Evolutionary conservation across 2,113 vertebrate species (phyloP).

Genomic region (Cariama cristata): DNA sequence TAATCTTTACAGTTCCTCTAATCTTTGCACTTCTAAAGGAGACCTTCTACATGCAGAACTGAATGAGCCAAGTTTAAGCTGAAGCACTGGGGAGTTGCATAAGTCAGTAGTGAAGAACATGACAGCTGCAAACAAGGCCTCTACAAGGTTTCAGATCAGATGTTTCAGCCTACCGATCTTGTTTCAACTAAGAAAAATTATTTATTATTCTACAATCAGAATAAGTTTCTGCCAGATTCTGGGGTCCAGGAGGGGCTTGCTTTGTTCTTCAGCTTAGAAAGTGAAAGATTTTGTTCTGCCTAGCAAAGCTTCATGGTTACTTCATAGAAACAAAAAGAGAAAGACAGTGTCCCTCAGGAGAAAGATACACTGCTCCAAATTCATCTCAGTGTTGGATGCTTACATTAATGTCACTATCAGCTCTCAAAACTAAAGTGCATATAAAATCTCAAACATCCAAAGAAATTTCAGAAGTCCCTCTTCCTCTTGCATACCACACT

Average conservation of each 20-base stretch:
- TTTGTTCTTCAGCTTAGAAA: not conserved
- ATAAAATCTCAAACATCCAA: not conserved
- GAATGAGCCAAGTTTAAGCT: not conserved
- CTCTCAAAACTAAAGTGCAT: not conserved
- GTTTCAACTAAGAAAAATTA: not conserved
- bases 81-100: not conserved
- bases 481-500: not conserved
- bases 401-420: not conserved
- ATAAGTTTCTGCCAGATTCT: not conserved
- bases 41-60: not conserved
- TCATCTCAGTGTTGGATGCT: not conserved
- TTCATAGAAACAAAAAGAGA: not conserved
- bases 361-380: not conserved
- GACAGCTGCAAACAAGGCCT: constrained; percentile 2
- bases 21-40: not conserved
- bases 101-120: not conserved
- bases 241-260: not conserved
- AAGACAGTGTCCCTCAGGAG: not conserved
- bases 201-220: not conserved
- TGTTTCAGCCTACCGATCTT: not conserved
- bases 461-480: not conserved
- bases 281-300: not conserved
- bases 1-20: not conserved
- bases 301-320: not conserved
- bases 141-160: not conserved